Conservation (phyloP, 2,113 vertebrate genomes). For the Origma solitaria region DNA sequence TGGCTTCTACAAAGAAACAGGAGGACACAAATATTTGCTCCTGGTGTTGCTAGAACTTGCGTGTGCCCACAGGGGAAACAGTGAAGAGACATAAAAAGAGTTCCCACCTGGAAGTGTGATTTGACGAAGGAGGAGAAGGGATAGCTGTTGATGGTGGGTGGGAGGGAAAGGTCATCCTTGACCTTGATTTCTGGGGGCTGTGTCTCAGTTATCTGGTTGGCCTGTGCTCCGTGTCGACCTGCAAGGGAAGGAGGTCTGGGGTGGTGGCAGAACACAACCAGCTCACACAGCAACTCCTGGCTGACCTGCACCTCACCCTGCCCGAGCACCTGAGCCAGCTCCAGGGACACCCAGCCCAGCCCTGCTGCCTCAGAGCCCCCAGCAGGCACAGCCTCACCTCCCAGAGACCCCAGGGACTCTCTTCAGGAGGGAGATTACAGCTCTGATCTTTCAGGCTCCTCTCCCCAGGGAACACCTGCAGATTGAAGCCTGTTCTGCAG, state of each 20-base stretch:
- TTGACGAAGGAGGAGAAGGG: slow-evolving; percentile 84
- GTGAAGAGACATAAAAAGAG: not conserved
- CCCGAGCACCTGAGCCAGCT: not conserved
- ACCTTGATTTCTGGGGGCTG: slow-evolving; percentile 80
- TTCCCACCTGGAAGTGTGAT: slow-evolving; percentile 78
- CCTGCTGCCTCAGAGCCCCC: not conserved
- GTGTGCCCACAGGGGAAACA: not conserved
- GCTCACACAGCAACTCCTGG: not conserved
- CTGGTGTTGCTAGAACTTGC: not conserved
- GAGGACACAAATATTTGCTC: not conserved
- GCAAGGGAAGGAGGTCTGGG: not conserved
- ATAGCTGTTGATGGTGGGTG: slow-evolving; percentile 73
- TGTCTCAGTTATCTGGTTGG: slow-evolving; percentile 70
- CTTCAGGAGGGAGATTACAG: not conserved
- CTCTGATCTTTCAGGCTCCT: not conserved
- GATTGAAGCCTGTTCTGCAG: not conserved
- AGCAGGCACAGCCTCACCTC: not conserved
- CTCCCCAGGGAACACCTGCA: not conserved
- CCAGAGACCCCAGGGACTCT: not conserved
- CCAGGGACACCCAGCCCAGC: not conserved
- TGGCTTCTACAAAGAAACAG: slow-evolving; percentile 6
- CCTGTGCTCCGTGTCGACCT: slow-evolving; percentile 57
- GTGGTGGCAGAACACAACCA: not conserved
- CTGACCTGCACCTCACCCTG: not conserved
- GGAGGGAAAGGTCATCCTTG: slow-evolving; percentile 71